Conservation (phyloP, 2,113 vertebrate species). For the Ginglymostoma cirratum region DNA sequence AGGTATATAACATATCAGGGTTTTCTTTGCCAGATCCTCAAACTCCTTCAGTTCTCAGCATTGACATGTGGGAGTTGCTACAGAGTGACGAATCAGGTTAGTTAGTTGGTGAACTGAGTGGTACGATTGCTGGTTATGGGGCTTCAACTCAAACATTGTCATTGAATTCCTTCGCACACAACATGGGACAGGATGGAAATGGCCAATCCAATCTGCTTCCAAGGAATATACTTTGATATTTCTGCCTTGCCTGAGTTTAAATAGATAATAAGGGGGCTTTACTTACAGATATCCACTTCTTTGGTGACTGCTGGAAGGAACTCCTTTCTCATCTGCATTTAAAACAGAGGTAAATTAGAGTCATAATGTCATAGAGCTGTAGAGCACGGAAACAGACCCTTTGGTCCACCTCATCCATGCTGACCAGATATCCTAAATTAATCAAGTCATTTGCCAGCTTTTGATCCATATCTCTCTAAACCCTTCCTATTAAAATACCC, state of each 20-base stretch:
- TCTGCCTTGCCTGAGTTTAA: not conserved
- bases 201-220: not conserved
- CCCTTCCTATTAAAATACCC: too few relatives aligned
- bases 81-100: not conserved
- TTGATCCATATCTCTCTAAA: too few relatives aligned
- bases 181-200: not conserved
- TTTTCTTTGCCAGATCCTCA: not conserved
- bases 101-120: not conserved
- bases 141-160: not conserved
- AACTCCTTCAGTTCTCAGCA: not conserved
- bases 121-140: not conserved
- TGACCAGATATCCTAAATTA: too few relatives aligned
- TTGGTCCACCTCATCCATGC: too few relatives aligned
- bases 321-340: not conserved
- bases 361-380: too few relatives aligned
- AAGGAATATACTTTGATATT: not conserved
- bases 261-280: not conserved
- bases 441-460: too few relatives aligned
- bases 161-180: not conserved
- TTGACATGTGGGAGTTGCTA: not conserved
- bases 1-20: not conserved
- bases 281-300: slow-evolving; percentile 4
- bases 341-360: not conserved
- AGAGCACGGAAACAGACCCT: too few relatives aligned
- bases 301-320: not conserved